These are phyloP conservation scores for Eubasilissa regina DNA, from an alignment of 1,140 invertebrate genomes.

Conservation along the genomic window DNA sequence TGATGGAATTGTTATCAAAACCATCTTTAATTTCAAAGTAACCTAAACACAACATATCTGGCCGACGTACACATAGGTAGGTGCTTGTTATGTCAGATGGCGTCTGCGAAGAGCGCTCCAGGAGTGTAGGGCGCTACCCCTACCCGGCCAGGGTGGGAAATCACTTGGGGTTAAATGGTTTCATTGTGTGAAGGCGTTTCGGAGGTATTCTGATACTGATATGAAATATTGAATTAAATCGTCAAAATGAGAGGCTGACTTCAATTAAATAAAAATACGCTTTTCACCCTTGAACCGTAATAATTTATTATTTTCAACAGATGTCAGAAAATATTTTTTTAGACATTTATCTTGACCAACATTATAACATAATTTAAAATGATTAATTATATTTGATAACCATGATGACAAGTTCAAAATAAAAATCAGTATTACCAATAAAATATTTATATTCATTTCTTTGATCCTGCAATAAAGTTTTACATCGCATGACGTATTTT, in stretches of 20 bases:
- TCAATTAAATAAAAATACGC: too few species aligned
- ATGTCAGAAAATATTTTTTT: too few species aligned
- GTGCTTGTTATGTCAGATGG: constrained; percentile 49
- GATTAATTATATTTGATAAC: too few species aligned
- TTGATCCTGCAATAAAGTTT: too few species aligned
- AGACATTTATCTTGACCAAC: too few species aligned
- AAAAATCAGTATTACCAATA: too few species aligned
- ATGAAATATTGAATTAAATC: constrained; percentile 24
- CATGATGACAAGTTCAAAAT: too few species aligned
- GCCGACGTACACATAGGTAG: constrained; percentile 51
- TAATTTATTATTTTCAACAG: too few species aligned
- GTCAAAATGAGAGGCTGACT: neutral
- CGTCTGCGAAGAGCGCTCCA: constrained; percentile 8
- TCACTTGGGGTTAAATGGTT: constrained; percentile 39
- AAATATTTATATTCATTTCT: too few species aligned
- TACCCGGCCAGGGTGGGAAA: constrained; percentile 19
- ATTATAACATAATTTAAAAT: too few species aligned
- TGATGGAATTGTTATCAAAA: constrained; percentile 71
- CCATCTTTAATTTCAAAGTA: constrained; percentile 70
- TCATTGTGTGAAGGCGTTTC: constrained; percentile 29
- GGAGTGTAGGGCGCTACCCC: neutral
- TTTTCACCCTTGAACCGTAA: too few species aligned
- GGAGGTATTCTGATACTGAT: neutral
- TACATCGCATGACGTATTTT: too few species aligned
- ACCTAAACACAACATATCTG: constrained; percentile 62